Evolutionary conservation across 2,797 vertebrate genomes (phyloP), one percentile per base, ranked within the genome.

Genomic region (Peromyscus attwateri): DNA sequence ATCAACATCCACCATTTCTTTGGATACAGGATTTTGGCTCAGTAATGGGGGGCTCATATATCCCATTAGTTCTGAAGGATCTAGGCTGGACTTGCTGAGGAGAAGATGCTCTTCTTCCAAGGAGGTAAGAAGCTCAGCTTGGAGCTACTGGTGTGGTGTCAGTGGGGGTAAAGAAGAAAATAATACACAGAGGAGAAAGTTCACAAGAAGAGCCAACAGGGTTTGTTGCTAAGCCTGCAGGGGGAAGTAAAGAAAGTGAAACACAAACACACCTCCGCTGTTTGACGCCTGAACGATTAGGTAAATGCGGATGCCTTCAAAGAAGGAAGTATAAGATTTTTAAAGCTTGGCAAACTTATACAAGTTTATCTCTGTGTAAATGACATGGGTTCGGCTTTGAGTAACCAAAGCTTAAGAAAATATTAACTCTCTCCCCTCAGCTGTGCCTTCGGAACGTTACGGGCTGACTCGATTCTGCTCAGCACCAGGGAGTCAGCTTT

Each of bases 311-410:
- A 60, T 29, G 29, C 12, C 46, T 96, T 52, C 21, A 62, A 85
- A 94, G 68, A 94, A 91, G 87, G 93, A 95, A 97, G 82, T 82
- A 77, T 40, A 73, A 68, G 12, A 57, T 80, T 95, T 94, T 87
- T 46, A 87, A 95, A 94, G 57, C 81, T 87, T 85, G 71, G 71
- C 64, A 92, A 93, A 73, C 40, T 46, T 90, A 77, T 60, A 37
- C 37, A 83, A 71, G 17, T 90, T 93, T 93, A 87, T 75, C 93
- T 87, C 52, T 95, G 13, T n/a, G 76, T 68, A 89, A 95, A 95
- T 23, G 1, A 64, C 49, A 57, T 34, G 37, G 55, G 25, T 70
- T 91, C 34, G 34, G 40, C n/a, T 75, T 87, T 97, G 43, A 87
- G 68, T 94, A 91, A 93, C 55, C 17, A 73, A 87, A 73, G 29